Conservation (phyloP, 2,888 invertebrate species). For the Ormyrus pomaceus region DNA sequence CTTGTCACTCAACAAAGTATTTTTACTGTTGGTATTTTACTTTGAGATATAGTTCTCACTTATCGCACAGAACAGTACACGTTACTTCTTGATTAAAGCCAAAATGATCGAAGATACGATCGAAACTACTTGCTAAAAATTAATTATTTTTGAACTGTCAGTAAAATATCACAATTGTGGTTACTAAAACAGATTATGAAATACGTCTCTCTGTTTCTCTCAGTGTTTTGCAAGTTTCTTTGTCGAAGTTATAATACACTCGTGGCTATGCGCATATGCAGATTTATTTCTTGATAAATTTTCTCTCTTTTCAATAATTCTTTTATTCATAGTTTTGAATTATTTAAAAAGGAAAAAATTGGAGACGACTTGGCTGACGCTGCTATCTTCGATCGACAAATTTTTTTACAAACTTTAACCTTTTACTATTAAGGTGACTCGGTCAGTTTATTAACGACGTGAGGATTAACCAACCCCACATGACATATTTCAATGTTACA, state of each 20-base stretch:
- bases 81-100: slow-evolving; percentile 26
- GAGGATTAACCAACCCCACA: not conserved
- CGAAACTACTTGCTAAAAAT: not conserved
- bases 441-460: not conserved
- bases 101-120: slow-evolving; percentile 40
- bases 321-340: slow-evolving; percentile 15
- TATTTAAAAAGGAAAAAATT: slow-evolving; percentile 25
- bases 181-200: not conserved
- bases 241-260: not conserved
- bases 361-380: slow-evolving; percentile 14
- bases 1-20: no score
- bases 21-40: no score
- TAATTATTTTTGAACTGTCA: not conserved
- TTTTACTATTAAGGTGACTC: slow-evolving; percentile 34
- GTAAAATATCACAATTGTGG: slow-evolving; percentile 15
- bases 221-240: not conserved
- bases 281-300: not conserved
- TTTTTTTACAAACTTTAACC: slow-evolving; percentile 29
- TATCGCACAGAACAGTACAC: not conserved
- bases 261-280: not conserved
- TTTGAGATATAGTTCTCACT: slow-evolving; percentile 3
- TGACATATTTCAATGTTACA: not conserved
- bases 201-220: slow-evolving; percentile 38
- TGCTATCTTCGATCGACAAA: slow-evolving; percentile 49
- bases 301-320: slow-evolving; percentile 12